Evolutionary conservation across 2,797 vertebrate species (phyloP).

Genomic region (Malurus leucopterus): DNA sequence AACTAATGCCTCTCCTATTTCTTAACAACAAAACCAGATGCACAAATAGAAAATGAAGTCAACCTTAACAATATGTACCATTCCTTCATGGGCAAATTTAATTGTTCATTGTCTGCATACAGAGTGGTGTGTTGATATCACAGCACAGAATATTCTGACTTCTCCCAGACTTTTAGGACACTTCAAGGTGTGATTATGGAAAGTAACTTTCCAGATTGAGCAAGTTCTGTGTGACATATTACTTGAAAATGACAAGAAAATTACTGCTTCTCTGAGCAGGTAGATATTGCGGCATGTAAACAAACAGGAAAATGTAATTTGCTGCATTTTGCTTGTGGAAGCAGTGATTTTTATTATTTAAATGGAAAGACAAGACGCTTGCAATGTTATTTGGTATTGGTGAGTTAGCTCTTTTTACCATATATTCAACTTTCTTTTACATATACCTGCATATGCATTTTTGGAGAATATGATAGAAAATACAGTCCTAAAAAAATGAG

Average conservation of each 20-base stretch:
- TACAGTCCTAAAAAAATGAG: neutral
- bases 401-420: neutral
- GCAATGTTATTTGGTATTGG: neutral
- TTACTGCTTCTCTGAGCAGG: neutral
- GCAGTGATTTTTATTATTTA: neutral
- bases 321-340: neutral
- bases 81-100: neutral
- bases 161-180: constrained; percentile 9
- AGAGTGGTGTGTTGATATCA: neutral
- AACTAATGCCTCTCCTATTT: neutral
- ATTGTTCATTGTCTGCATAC: neutral
- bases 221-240: neutral
- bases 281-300: constrained; percentile 10
- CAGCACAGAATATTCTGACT: constrained; percentile 2
- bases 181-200: constrained; percentile 20
- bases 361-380: neutral
- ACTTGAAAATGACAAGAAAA: constrained; percentile 36
- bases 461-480: neutral
- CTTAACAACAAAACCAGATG: neutral
- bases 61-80: neutral
- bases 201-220: neutral
- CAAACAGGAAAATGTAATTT: neutral
- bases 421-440: neutral
- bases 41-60: neutral
- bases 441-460: neutral